Conservation (phyloP, 2,888 invertebrate species). For the Dyspetes luteomarginatus region DNA sequence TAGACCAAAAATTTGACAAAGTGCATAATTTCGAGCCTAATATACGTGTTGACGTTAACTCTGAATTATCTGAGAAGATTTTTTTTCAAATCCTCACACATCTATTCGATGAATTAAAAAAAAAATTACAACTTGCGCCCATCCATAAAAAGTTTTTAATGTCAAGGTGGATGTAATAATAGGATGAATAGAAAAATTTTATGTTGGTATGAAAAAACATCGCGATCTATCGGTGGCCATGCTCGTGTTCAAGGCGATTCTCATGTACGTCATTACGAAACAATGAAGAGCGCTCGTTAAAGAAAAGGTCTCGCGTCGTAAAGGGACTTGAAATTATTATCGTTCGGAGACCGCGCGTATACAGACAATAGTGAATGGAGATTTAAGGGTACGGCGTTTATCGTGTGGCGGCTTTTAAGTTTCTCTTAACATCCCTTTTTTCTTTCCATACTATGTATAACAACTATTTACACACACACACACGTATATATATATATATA, state of each 20-base stretch:
- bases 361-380: conserved; percentile 61
- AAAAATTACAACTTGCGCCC: not conserved
- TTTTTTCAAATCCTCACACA: too few species aligned
- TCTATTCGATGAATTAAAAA: too few species aligned
- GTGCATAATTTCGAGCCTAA: too few species aligned
- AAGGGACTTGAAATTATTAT: conserved; percentile 52
- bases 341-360: conserved; percentile 55
- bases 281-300: conserved; percentile 64
- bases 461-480: not conserved
- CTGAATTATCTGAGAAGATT: too few species aligned
- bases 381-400: conserved; percentile 63
- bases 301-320: conserved; percentile 25
- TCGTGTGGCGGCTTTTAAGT: conserved; percentile 17
- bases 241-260: conserved; percentile 45
- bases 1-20: too few species aligned
- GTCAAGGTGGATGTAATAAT: not conserved
- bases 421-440: conserved; percentile 32
- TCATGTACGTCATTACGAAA: conserved; percentile 60
- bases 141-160: not conserved
- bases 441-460: not conserved
- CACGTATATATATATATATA: not conserved
- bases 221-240: conserved; percentile 13
- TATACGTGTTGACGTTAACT: too few species aligned
- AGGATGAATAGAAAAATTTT: conserved; percentile 18
- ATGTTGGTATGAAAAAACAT: conserved; percentile 38